Base-by-base conservation (phyloP, 2,797 vertebrate genomes). In the Megaceryle alcyon region DNA sequence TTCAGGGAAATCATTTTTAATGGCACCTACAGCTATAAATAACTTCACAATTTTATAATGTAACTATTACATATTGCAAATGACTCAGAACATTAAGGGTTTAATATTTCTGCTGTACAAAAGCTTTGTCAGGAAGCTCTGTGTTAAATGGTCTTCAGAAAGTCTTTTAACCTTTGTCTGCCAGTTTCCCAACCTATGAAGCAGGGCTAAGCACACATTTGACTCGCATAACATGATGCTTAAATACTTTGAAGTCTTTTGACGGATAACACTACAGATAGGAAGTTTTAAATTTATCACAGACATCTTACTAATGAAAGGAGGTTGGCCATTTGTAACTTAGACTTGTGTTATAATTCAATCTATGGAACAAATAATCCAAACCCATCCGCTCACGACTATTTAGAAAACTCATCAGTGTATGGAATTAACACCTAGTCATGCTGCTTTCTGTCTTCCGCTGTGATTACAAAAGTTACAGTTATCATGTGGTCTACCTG, bases 231-330 rank as follows among this genome's bases (percentile, higher is more conserved):
- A 82, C 49, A 15, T 2, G 14, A 86, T 28, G 63, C 51, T 91
- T 48, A 86, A 92, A 76, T 29, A 86, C 82, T 92, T 83, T 26
- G 29, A 95, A 94, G 72, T 78, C 43, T 57, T 90, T 82, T 82
- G 44, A 82, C n/a, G 78, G 82, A 33, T 72, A 93, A 64, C 13
- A 37, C 23, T 37, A 69, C 19, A 91, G 66, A 92, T 7, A 73
- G 14, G 33, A 84, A 73, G 61, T 46, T 70, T 91, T 35, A 87
- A 56, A 91, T 92, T 80, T 88, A 85, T 71, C 85, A 87, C 49
- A 54, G 68, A 56, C n/a, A 63, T 81, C n/a, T 71, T 39, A 65
- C 61, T 75, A 81, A 81, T 33, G 35, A 92, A 56, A 86, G 35
- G 28, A 66, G 37, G 11, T 8, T 93, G 51, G 51, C 39, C n/a